Evolutionary conservation across 2,888 invertebrate species (phyloP).

Genomic region (Oligia latruncula): DNA sequence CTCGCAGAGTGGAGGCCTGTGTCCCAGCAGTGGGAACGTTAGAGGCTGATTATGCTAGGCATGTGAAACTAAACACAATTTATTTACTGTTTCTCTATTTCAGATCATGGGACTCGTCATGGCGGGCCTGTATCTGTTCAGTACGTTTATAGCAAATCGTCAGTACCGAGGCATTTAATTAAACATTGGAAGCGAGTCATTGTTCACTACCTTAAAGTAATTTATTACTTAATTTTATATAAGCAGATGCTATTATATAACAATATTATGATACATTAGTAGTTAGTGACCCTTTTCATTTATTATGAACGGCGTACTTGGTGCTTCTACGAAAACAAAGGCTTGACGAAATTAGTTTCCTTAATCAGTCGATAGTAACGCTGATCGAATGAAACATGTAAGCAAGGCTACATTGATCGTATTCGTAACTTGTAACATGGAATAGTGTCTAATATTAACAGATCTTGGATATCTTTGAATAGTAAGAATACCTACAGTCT

Average conservation of each 20-base stretch:
- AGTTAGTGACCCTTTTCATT: neutral
- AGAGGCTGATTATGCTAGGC: neutral
- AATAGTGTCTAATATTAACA: neutral
- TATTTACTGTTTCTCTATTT: constrained; percentile 74
- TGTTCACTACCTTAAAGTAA: constrained; percentile 40
- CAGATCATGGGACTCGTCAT: constrained; percentile 94
- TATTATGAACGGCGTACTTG: neutral
- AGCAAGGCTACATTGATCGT: neutral
- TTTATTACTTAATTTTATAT: constrained; percentile 37
- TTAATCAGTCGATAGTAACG: constrained; percentile 1
- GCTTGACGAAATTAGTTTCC: neutral
- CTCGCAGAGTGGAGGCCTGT: neutral
- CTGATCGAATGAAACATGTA: constrained; percentile 8
- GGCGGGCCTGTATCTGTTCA: constrained; percentile 93
- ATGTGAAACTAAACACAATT: constrained; percentile 3
- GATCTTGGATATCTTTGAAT: neutral
- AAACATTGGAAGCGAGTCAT: neutral
- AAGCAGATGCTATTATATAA: constrained; percentile 8
- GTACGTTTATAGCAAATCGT: constrained; percentile 94
- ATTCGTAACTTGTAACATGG: neutral
- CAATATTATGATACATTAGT: constrained; percentile 1
- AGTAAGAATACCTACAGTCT: neutral
- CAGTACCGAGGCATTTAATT: constrained; percentile 92
- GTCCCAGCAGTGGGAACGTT: neutral
- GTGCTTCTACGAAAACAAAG: neutral